Percentiles rank a stretch among this genome's conserved stretches.
phyloP scores from a whole-genome alignment of 2,888 invertebrate genomes.

The Eucera pruinosa region DNA sequence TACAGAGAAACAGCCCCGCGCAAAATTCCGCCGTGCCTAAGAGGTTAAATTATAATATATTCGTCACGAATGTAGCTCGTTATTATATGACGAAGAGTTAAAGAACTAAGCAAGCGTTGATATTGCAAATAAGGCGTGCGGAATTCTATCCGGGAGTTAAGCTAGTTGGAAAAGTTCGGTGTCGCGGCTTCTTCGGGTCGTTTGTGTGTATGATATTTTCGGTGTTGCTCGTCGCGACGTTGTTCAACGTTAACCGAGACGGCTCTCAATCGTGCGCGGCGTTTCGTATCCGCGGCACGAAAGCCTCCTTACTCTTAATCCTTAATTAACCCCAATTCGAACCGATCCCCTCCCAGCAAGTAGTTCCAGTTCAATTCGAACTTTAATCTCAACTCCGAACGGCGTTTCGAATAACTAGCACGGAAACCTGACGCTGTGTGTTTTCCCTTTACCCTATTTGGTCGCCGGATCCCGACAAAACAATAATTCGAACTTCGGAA shows the following conservation, averaged over 20 bases:
- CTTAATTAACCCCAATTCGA: slow-evolving; percentile 76
- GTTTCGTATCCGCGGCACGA: slow-evolving; percentile 62
- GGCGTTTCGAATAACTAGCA: slow-evolving; percentile 57
- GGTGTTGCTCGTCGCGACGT: not conserved
- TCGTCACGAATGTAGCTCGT: too few relatives aligned
- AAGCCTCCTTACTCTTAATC: slow-evolving; percentile 73
- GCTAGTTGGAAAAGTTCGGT: slow-evolving; percentile 8
- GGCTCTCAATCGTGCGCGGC: slow-evolving; percentile 59
- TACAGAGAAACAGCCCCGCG: too few relatives aligned
- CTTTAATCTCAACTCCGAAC: slow-evolving; percentile 66
- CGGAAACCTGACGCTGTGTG: slow-evolving; percentile 20
- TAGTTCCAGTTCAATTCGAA: slow-evolving; percentile 67
- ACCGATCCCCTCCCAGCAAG: slow-evolving; percentile 69
- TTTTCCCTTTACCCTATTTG: slow-evolving; percentile 26
- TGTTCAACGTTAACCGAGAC: slow-evolving; percentile 48
- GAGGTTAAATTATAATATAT: too few relatives aligned
- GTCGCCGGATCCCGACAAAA: slow-evolving; percentile 28
- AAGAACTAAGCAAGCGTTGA: too few relatives aligned
- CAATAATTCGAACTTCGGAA: slow-evolving; percentile 42
- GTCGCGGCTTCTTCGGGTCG: not conserved
- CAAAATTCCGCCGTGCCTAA: too few relatives aligned
- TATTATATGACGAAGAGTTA: too few relatives aligned
- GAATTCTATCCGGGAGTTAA: not conserved
- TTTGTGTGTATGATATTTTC: not conserved
- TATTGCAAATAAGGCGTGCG: not conserved